Conservation (phyloP, 2,797 vertebrate species). For the Eremophila alpestris region DNA sequence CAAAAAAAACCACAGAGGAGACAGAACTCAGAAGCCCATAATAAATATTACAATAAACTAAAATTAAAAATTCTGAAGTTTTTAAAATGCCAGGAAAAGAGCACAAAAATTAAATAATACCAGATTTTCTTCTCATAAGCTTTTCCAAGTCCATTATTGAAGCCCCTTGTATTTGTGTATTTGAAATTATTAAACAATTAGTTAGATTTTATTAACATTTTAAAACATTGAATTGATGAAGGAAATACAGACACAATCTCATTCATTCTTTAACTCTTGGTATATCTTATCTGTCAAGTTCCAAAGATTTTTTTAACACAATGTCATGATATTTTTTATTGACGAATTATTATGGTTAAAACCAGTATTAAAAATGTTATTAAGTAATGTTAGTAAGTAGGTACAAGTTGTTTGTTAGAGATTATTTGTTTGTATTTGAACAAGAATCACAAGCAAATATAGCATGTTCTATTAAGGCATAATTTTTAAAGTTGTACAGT, state of each 20-base stretch:
- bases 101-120: accelerated
- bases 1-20: not conserved
- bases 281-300: not conserved
- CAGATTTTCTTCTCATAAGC: not conserved
- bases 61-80: not conserved
- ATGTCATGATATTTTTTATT: not conserved
- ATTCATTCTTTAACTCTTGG: not conserved
- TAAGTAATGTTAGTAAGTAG: not conserved
- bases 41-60: not conserved
- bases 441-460: not conserved
- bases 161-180: not conserved
- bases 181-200: not conserved
- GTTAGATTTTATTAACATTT: not conserved
- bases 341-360: not conserved
- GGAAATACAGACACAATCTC: not conserved
- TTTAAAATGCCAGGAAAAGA: not conserved
- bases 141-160: not conserved
- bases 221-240: not conserved
- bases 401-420: not conserved
- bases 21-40: not conserved
- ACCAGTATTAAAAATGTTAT: not conserved
- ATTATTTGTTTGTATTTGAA: not conserved
- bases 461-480: accelerated
- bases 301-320: not conserved
- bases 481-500: not conserved